Evolutionary conservation across 2,888 invertebrate species (phyloP).

Genomic region (Ormyrus nitidulus): DNA sequence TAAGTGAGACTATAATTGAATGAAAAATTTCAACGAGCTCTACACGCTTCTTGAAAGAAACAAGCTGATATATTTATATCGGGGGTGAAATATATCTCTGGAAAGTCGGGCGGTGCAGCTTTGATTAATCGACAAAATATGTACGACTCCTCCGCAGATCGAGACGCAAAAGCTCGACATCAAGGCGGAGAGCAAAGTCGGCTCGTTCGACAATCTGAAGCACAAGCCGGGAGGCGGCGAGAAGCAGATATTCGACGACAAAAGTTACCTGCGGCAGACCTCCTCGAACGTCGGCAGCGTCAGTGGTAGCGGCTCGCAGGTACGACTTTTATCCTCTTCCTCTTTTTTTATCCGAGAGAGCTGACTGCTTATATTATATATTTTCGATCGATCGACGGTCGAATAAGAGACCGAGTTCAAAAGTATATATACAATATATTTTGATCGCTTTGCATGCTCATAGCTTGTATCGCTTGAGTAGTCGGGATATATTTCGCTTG

Average conservation of each 20-base stretch:
- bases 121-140: not conserved
- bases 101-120: not conserved
- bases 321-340: slow-evolving; percentile 54
- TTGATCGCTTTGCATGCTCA: no score
- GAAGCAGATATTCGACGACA: slow-evolving; percentile 95
- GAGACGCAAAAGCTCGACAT: slow-evolving; percentile 93
- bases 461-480: no score
- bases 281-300: slow-evolving; percentile 68
- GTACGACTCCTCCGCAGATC: slow-evolving; percentile 79
- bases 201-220: slow-evolving; percentile 92
- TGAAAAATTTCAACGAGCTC: not conserved
- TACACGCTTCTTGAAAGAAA: not conserved
- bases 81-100: no score
- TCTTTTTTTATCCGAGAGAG: no score
- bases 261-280: slow-evolving; percentile 90
- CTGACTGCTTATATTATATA: not conserved
- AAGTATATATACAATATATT: no score
- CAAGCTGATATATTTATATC: no score
- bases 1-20: no score
- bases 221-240: slow-evolving; percentile 96
- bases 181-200: slow-evolving; percentile 94
- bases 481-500: no score
- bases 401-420: not conserved
- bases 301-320: slow-evolving; percentile 72
- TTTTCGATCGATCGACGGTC: not conserved